Base-by-base conservation (phyloP, 2,113 vertebrate species). In the Sminthopsis crassicaudata region DNA sequence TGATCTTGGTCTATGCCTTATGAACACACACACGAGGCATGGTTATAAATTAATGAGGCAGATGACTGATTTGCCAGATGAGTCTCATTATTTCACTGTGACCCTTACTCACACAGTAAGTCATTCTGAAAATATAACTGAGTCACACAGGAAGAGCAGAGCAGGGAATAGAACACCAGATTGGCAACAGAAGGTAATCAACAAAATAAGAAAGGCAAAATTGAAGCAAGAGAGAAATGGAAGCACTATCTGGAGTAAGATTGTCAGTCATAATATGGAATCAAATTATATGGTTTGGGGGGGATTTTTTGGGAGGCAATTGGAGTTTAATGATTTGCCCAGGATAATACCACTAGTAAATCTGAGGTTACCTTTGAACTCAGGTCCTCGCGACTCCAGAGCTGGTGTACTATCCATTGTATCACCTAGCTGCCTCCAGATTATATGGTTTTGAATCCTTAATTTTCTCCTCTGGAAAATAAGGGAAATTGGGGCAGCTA, bases 181-280 rank as follows among this genome's bases (percentile, higher is more conserved):
- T 42, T 84, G 67, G 14, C 36, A 84, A 27, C 67, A 90, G 36
- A 84, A 92, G 53, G 51, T 42, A 46, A 16, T 22, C n/a, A 76
- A 76, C 30, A 36, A n/a, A 24, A 90, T 11, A 25, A 54, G 54
- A 91, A 46, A 12, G 91, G 50, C 53, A 51, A 8, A 51, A 27
- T 2, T 22, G 8, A 91, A 42, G n/a, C 30, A 57, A 90, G 50
- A 96, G 84, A 88, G 51, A 67, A 93, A 91, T 94, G 54, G 30
- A 24, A 53, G 76, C 52, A 52, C 53, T 12, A 6, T 5, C 26
- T 57, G 92, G 60, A 53, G 30, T 50, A 55, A 0, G 90, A 46
- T 52, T 92, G 57, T 89, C 91, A 89, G 50, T 9, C 50, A 51
- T 51, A 51, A 51, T 10, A 51, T 84, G 19, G 67, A 23, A 84